phyloP scores from a whole-genome alignment of 2,888 invertebrate species.

The Laothoe populi region DNA sequence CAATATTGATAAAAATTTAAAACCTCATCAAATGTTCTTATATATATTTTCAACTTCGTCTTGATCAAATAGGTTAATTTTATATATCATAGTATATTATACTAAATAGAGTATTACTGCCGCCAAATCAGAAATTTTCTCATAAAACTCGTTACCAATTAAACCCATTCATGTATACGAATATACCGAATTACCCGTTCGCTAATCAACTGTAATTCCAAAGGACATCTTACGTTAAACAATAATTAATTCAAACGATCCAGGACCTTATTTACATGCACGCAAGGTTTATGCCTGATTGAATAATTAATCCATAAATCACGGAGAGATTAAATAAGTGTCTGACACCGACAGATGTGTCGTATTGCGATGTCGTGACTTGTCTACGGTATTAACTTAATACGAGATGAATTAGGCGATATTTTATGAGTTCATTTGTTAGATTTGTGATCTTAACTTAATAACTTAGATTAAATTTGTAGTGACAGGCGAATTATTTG shows the following conservation, averaged over 20 bases:
- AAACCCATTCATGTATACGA: slow-evolving; percentile 15
- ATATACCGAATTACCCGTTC: slow-evolving; percentile 19
- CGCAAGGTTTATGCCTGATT: slow-evolving; percentile 25
- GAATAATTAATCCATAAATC: slow-evolving; percentile 54
- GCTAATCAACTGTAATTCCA: slow-evolving; percentile 28
- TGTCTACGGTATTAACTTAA: slow-evolving; percentile 24
- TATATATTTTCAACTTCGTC: too few species aligned
- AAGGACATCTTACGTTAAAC: slow-evolving; percentile 22
- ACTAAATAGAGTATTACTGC: neutral
- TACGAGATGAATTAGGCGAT: slow-evolving; percentile 16
- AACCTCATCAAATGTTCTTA: too few species aligned
- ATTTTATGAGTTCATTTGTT: slow-evolving; percentile 14
- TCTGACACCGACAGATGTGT: slow-evolving; percentile 49
- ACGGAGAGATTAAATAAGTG: slow-evolving; percentile 57
- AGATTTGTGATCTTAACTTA: slow-evolving; percentile 4
- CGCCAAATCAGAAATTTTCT: neutral
- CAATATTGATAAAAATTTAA: too few species aligned
- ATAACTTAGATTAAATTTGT: slow-evolving; percentile 5
- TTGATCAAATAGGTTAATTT: too few species aligned
- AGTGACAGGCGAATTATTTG: neutral
- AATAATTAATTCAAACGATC: slow-evolving; percentile 26
- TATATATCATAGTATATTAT: neutral
- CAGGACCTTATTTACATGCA: slow-evolving; percentile 22
- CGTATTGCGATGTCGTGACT: slow-evolving; percentile 28
- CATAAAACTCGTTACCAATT: neutral